Evolutionary conservation across 2,888 invertebrate species (phyloP), one percentile per base, ranked within the genome.

Genomic region (Dicyrtoma fusca): DNA sequence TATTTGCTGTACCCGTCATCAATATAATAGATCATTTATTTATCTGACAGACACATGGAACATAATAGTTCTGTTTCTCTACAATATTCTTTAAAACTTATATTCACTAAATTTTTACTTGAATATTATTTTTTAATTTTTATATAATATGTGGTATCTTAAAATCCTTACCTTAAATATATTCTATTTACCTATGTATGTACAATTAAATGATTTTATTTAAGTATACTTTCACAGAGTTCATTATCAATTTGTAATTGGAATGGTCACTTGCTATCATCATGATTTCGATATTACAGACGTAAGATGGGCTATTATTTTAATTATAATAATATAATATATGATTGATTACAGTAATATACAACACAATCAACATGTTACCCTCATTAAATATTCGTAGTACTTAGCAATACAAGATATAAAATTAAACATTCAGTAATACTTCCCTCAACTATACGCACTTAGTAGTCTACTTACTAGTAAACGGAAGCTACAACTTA

Each of bases 191-290:
- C 3, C n/a, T 68, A 42, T 57, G 19, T 71, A 49, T 62, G 62
- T 26, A 70, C 53, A 63, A 70, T 63, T 71, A 47, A 55, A 66
- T 57, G 55, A 51, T 69, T 59, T 59, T 25, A 61, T 26, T 59
- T 69, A 68, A 72, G 63, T 69, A 65, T 72, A 68, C 55, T 62
- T 65, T 66, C 53, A 62, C 65, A 66, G 65, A 73, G 65, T 64
- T 73, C 65, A 47, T 55, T 72, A 65, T 73, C 73, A 69, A 65
- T 69, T 57, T 69, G 64, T 59, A 66, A 61, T 49, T 66, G 73
- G 73, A 73, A 73, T 73, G 73, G 73, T 73, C 73, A 73, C 61
- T 65, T 73, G 26, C 64, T 70, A 70, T 70, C 70, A 63, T 70
- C 63, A 63, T 70, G 61, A 69, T 70, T 70, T 69, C 59, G 59